These are phyloP conservation scores for Thrips palmi DNA, from an alignment of 1,140 invertebrate genomes.

Conservation along the genomic window DNA sequence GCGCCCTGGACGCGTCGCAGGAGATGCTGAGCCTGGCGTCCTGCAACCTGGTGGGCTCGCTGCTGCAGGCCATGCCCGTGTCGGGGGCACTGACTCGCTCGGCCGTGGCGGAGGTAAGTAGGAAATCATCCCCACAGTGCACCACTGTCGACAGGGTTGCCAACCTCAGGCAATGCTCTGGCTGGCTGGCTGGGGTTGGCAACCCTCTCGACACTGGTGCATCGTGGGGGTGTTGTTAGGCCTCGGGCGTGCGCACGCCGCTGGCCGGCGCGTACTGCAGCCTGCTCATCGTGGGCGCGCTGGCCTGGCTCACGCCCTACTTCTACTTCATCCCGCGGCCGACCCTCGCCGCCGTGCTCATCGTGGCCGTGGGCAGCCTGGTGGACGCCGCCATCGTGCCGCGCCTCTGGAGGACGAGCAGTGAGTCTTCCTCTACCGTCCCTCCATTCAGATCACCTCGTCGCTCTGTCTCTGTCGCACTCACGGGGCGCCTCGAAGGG, in stretches of 20 bases:
- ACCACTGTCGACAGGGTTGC: conserved; percentile 57
- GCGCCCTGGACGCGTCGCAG: conserved; percentile 37
- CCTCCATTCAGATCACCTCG: no score
- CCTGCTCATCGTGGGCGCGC: conserved; percentile 52
- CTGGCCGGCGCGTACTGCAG: conserved; percentile 60
- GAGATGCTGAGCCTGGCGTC: conserved; percentile 46
- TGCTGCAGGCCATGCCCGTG: conserved; percentile 50
- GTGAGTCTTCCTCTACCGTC: no score
- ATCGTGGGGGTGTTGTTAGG: no score
- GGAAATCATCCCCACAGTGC: no score
- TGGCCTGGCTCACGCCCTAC: conserved; percentile 44
- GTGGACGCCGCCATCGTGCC: conserved; percentile 37
- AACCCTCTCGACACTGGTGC: no score
- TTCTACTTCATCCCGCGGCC: conserved; percentile 52
- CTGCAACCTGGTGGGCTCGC: conserved; percentile 52
- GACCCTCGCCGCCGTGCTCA: conserved; percentile 42
- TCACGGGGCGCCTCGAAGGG: no score
- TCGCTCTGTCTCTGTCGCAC: no score
- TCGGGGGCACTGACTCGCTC: conserved; percentile 53
- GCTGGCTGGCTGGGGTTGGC: no score
- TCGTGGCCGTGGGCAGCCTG: conserved; percentile 49
- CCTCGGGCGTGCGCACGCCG: conserved; percentile 59
- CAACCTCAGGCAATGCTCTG: conserved; percentile 42
- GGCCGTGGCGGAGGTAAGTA: conserved; percentile 43
- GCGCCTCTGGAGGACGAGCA: conserved; percentile 41